Evolutionary conservation across 2,797 vertebrate species (phyloP).

Genomic region (Mus minutoides): DNA sequence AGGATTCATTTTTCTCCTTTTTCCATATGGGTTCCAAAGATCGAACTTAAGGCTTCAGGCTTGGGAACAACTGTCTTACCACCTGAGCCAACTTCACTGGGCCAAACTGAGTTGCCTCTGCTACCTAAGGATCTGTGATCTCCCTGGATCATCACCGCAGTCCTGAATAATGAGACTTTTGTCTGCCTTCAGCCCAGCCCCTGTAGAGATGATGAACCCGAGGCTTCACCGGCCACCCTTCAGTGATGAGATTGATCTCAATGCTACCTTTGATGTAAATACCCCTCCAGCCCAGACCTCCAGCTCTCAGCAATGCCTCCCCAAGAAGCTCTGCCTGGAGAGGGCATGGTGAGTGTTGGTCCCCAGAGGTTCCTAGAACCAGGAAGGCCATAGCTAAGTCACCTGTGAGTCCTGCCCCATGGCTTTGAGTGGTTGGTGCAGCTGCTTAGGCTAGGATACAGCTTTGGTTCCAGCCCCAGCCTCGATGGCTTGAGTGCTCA

Average conservation of each 20-base stretch:
- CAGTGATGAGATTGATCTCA: slow-evolving; percentile 92
- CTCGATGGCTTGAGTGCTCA: not conserved
- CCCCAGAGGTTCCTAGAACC: slow-evolving; percentile 47
- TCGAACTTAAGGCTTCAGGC: not conserved
- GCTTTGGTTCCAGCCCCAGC: not conserved
- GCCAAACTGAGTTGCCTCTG: not conserved
- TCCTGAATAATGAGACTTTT: not conserved
- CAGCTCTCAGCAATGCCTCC: slow-evolving; percentile 74
- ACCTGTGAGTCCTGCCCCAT: not conserved
- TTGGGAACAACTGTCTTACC: not conserved
- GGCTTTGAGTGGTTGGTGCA: not conserved
- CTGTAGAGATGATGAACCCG: slow-evolving; percentile 90
- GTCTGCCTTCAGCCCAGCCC: slow-evolving; percentile 89
- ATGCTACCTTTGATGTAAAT: slow-evolving; percentile 91
- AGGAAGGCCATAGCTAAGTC: not conserved
- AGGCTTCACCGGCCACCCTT: slow-evolving; percentile 87
- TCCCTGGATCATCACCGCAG: not conserved
- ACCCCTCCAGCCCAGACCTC: slow-evolving; percentile 90
- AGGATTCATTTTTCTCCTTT: not conserved
- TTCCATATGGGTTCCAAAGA: not conserved
- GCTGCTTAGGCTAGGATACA: not conserved
- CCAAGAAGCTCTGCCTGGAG: slow-evolving; percentile 93
- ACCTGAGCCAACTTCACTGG: not conserved
- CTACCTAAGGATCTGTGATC: not conserved
- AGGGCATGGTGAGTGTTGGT: slow-evolving; percentile 88